These are phyloP conservation scores for Drosophila ananassae DNA, from an alignment of 1,140 invertebrate species.

Conservation along the genomic window DNA sequence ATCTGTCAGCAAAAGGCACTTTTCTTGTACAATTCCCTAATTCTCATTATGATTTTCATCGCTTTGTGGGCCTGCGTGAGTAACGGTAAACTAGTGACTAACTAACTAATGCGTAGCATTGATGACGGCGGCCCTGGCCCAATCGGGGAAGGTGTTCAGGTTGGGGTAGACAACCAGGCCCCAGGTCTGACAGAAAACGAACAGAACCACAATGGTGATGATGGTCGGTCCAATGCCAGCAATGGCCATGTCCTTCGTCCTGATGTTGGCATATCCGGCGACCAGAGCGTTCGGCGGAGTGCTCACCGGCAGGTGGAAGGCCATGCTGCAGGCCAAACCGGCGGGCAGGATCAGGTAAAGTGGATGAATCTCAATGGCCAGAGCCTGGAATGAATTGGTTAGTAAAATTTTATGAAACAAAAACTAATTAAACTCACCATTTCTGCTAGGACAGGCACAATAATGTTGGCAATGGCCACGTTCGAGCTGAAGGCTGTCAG, in stretches of 20 bases:
- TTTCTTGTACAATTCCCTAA: slow-evolving; percentile 50
- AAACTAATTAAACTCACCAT: slow-evolving; percentile 85
- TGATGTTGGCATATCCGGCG: slow-evolving; percentile 91
- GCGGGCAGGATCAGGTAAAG: slow-evolving; percentile 95
- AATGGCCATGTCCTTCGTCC: slow-evolving; percentile 90
- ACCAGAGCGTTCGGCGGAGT: slow-evolving; percentile 98
- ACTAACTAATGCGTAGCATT: slow-evolving; percentile 57
- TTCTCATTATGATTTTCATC: slow-evolving; percentile 12
- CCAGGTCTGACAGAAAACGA: slow-evolving; percentile 89
- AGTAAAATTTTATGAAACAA: not conserved
- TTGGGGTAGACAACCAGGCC: slow-evolving; percentile 85
- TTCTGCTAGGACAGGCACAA: slow-evolving; percentile 91
- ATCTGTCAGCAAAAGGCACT: slow-evolving; percentile 59
- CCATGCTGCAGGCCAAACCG: slow-evolving; percentile 91
- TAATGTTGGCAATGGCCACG: slow-evolving; percentile 92
- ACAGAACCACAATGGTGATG: slow-evolving; percentile 88
- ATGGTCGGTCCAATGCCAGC: slow-evolving; percentile 92
- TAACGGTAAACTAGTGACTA: slow-evolving; percentile 43
- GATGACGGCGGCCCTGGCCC: slow-evolving; percentile 62
- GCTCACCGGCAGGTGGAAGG: slow-evolving; percentile 88
- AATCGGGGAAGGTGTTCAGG: slow-evolving; percentile 80
- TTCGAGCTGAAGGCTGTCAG: slow-evolving; percentile 94
- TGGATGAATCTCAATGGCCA: slow-evolving; percentile 90
- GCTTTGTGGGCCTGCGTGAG: slow-evolving; percentile 21
- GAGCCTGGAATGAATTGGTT: slow-evolving; percentile 74